Base-by-base conservation (phyloP, 2,888 invertebrate genomes). In the Pseudococcus longispinus region DNA sequence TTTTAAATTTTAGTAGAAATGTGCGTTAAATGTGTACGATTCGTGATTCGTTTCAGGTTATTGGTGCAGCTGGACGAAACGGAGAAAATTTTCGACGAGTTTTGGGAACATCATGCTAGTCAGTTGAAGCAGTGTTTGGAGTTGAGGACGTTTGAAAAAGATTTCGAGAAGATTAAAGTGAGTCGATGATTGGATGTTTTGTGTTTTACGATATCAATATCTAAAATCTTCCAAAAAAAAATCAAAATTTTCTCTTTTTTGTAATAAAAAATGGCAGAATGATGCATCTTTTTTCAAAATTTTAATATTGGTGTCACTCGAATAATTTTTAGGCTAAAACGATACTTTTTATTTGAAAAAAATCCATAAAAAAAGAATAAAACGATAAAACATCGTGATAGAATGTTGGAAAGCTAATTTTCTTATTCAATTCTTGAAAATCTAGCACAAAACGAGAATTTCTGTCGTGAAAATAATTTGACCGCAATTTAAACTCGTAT, bases 61-160 rank as follows among this genome's bases (percentile, higher is more conserved):
- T 92, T 98, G 89, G 95, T 97, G 88, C 97, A 98, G 92, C 92
- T 98, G 90, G 97, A 97, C 91, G 98, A 98, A 92, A 98, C 98
- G 89, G 96, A 97, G 91, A 93, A 94, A 89, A 96, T 96, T 89
- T 98, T 99, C 91, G 97, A 97, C 91, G 95, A 95, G 89, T 98
- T 98, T 92, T 98, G 98, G 98, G 94, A 94, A 87, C 95, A 95
- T 90, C 98, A 98, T 92, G 96, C 97, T 89, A 94, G 94, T 88
- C 95, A 96, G 90, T 92, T 98, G 90, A 94, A 95, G 90, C 96
- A 97, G 91, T 98, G 97, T 92, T 92, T 98, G 89, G 95, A 96
- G 90, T 93, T 98, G 90, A 93, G 98, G 89, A 94, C 96, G 89
- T 99, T 98, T 92, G 98, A 98, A 92, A 96, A 97, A 90, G 96